Conservation (phyloP, 2,888 invertebrate species). For the Nemotelus nigrinus region DNA sequence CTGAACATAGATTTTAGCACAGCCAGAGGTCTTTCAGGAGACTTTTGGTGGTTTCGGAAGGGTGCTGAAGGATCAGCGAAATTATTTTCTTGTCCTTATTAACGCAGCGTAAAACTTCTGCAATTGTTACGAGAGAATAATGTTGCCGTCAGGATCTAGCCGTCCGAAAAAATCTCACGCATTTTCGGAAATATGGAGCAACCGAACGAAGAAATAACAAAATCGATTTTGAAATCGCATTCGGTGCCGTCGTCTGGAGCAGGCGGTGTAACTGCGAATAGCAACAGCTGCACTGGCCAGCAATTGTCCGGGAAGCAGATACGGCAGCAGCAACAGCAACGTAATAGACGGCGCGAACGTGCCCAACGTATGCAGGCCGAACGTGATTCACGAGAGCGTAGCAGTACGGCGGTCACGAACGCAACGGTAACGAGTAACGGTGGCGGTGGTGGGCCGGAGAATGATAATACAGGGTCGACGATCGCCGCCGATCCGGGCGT, state of each 20-base stretch:
- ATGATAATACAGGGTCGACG: neutral
- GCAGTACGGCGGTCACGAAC: constrained; percentile 68
- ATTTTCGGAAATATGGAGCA: constrained; percentile 13
- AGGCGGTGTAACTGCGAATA: constrained; percentile 34
- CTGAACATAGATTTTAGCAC: too few species aligned
- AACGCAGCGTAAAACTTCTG: too few species aligned
- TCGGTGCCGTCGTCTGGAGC: constrained; percentile 7
- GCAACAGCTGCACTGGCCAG: constrained; percentile 23
- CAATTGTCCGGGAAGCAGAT: constrained; percentile 59
- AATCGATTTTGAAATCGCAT: constrained; percentile 18
- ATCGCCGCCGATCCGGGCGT: constrained; percentile 3
- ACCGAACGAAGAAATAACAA: constrained; percentile 8
- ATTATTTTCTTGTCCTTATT: too few species aligned
- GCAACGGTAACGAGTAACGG: constrained; percentile 66
- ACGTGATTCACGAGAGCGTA: constrained; percentile 74
- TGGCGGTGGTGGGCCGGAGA: constrained; percentile 72
- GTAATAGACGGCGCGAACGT: constrained; percentile 88
- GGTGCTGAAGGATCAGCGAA: too few species aligned
- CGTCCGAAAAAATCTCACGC: neutral
- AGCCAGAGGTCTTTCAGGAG: too few species aligned
- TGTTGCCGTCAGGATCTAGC: constrained; percentile 6
- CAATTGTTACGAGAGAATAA: neutral
- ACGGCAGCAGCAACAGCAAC: constrained; percentile 65
- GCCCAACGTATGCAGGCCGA: constrained; percentile 92
- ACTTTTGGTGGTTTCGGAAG: too few species aligned